phyloP scores from a whole-genome alignment of 2,888 invertebrate species.

The Rosalia funebris region DNA sequence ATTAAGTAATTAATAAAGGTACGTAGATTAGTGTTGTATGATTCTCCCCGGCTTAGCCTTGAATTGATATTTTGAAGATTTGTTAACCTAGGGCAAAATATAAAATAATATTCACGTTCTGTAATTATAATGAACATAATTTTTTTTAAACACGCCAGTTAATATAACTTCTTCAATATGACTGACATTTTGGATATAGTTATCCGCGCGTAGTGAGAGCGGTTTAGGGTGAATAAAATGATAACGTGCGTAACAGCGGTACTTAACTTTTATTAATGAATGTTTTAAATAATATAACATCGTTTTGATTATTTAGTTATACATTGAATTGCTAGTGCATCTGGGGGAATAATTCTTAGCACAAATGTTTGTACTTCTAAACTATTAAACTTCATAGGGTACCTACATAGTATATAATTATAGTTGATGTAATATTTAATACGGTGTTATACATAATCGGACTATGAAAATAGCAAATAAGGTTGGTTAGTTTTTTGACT shows the following conservation, averaged over 20 bases:
- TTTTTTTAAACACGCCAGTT: not conserved
- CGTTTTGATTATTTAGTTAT: not conserved
- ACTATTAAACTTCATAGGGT: not conserved
- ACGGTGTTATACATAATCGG: no score
- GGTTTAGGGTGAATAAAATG: slow-evolving; percentile 16
- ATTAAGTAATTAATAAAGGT: slow-evolving; percentile 41
- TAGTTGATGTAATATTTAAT: no score
- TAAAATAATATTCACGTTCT: slow-evolving; percentile 16
- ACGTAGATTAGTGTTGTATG: slow-evolving; percentile 31
- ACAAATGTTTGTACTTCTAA: not conserved
- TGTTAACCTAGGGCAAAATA: slow-evolving; percentile 48
- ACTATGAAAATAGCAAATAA: no score
- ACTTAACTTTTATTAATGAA: no score
- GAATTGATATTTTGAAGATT: slow-evolving; percentile 49
- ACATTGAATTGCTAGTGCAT: not conserved
- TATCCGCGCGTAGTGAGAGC: slow-evolving; percentile 11
- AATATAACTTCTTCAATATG: not conserved
- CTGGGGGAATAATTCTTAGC: not conserved
- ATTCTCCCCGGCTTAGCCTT: slow-evolving; percentile 54
- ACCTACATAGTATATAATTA: not conserved
- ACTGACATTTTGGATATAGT: slow-evolving; percentile 12
- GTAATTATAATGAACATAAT: not conserved
- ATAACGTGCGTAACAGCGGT: slow-evolving; percentile 19
- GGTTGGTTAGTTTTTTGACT: no score
- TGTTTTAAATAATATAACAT: not conserved